These are phyloP conservation scores for Agrypnus murinus DNA, from an alignment of 2,888 invertebrate genomes.

Conservation along the genomic window DNA sequence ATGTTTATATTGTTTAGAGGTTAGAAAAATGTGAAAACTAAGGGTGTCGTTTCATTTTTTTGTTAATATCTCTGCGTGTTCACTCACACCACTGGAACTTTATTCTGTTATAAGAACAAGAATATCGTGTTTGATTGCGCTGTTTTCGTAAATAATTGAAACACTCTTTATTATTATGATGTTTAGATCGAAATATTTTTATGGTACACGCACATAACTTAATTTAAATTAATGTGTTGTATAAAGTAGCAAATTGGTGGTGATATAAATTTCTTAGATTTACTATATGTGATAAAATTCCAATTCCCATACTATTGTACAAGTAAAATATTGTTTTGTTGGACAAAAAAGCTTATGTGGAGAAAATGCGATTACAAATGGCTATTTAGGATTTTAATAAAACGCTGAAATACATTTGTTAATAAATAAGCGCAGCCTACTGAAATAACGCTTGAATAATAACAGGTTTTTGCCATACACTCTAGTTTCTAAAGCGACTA, in stretches of 20 bases:
- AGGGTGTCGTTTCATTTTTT: not conserved
- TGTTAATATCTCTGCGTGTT: slow-evolving; percentile 11
- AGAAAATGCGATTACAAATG: too few relatives aligned
- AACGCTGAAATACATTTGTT: too few relatives aligned
- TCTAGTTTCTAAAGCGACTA: too few relatives aligned
- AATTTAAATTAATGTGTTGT: slow-evolving; percentile 15
- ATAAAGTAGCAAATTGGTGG: not conserved
- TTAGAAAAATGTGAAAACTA: too few relatives aligned
- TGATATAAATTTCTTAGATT: not conserved
- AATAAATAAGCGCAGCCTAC: too few relatives aligned
- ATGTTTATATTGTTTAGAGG: slow-evolving; percentile 16
- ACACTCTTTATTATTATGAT: slow-evolving; percentile 3
- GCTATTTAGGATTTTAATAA: too few relatives aligned
- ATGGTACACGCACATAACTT: slow-evolving; percentile 7
- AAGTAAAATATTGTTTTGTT: too few relatives aligned
- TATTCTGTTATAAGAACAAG: slow-evolving; percentile 10
- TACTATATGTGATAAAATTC: too few relatives aligned
- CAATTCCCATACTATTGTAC: too few relatives aligned
- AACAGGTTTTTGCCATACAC: too few relatives aligned
- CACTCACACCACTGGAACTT: not conserved
- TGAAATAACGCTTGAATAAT: too few relatives aligned
- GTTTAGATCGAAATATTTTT: slow-evolving; percentile 13
- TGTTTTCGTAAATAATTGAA: slow-evolving; percentile 12
- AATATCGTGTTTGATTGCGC: slow-evolving; percentile 4
- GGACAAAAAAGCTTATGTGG: too few relatives aligned